Percentiles rank a stretch among this genome's conserved stretches.
Evolutionary conservation across 2,888 invertebrate genomes (phyloP).

Genomic region (Diaphora mendica): DNA sequence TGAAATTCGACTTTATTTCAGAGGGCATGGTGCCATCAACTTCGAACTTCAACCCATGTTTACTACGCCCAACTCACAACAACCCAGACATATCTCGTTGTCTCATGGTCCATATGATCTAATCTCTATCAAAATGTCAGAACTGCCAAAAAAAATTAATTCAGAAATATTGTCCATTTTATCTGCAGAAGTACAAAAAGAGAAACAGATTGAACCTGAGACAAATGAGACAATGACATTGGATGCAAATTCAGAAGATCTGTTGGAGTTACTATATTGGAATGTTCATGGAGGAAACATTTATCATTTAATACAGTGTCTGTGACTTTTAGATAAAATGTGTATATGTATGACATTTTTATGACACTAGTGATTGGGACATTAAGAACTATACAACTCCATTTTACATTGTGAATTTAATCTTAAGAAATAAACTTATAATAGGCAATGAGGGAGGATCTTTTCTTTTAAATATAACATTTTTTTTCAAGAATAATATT

Average conservation of each 20-base stretch:
- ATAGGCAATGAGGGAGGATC: conserved; percentile 73
- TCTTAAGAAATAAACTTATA: conserved; percentile 67
- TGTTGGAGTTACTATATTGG: conserved; percentile 86
- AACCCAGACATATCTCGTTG: conserved; percentile 88
- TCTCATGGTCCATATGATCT: conserved; percentile 88
- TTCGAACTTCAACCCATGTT: conserved; percentile 81
- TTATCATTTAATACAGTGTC: conserved; percentile 85
- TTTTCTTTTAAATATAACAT: conserved; percentile 66
- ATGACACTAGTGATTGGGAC: conserved; percentile 60
- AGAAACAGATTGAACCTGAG: conserved; percentile 81
- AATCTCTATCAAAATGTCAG: conserved; percentile 64
- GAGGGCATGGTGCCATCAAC: conserved; percentile 83
- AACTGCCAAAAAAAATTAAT: conserved; percentile 65
- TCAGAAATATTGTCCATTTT: conserved; percentile 77
- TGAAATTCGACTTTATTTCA: conserved; percentile 85
- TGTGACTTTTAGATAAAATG: conserved; percentile 54
- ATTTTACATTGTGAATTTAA: conserved; percentile 49
- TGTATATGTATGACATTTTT: conserved; percentile 61
- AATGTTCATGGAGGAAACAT: conserved; percentile 88
- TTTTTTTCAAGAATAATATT: conserved; percentile 55
- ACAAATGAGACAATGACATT: conserved; percentile 78
- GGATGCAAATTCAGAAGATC: conserved; percentile 82
- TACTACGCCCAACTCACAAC: conserved; percentile 85
- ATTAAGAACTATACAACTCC: conserved; percentile 49
- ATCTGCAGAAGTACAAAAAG: conserved; percentile 86